Evolutionary conservation across 2,888 invertebrate species (phyloP), one percentile per base, ranked within the genome.

Genomic region (Beris chalybata): DNA sequence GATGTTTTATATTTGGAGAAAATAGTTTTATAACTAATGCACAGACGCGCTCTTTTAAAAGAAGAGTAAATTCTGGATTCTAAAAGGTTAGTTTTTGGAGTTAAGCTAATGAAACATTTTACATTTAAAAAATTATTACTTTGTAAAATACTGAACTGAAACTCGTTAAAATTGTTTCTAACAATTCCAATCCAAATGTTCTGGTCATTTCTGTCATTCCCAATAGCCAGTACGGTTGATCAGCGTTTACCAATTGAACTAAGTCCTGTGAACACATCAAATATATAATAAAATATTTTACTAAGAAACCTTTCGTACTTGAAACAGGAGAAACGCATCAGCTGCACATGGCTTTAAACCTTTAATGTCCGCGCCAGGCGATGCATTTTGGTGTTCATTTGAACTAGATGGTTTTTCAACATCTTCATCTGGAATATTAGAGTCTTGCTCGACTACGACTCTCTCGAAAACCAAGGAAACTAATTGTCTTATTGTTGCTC

Each of bases 1-100:
- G 88, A 81, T 95, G 95, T 77, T 98, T 98, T n/a, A 98, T 92
- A 79, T 97, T 98, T 11, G 98, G 98, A 30, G 98, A 98, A 80
- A 99, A 98, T 68, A 99, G 83, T 80, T 97, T 93, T 71, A 99
- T 98, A n/a, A 99, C 94, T 74, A 99, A 84, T 0, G 98, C 97
- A 79, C 98, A 99, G 0, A 99, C 97, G 70, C 95, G 88, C 79
- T 99, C 98, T 79, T 97, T 98, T 64, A 99, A 80, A 44, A 99
- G 82, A 76, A 96, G 93, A 74, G 93, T 90, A 79, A 98, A 97
- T 79, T 98, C 97, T 5, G 89, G 87, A 82, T 96, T 95, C 92
- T 96, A 81, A 45, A 32, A 55, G 30, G 38, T 15, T 22, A 22
- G 54, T 9, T 15, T 13, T 52, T 4, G 9, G 5, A 44, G 29